Evolutionary conservation across 2,797 vertebrate genomes (phyloP), one percentile per base, ranked within the genome.

Genomic region (Poecilia picta): DNA sequence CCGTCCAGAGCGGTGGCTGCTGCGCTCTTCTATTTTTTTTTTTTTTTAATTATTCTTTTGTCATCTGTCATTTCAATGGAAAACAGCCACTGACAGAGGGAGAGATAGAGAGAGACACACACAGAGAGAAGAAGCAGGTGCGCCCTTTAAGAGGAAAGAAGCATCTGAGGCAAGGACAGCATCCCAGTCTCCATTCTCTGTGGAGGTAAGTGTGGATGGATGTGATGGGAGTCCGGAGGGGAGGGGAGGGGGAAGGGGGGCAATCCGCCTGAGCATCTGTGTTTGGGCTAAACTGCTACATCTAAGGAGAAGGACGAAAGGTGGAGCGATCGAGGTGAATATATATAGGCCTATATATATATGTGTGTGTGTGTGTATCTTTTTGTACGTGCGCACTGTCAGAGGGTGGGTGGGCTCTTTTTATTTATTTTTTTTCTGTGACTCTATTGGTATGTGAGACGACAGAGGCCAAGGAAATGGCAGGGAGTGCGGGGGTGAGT

Each of bases 131-230:
- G 89, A 88, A 83, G 89, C 89, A 91, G 91, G 92, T 93, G 89
- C 87, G 88, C 87, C 93, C 91, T 94, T 91, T 90, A 91, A 90
- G 89, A 88, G 90, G 79, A 85, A 79, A 87, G 82, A 86, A 91
- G 89, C 89, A 88, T 89, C 90, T 87, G 92, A 93, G 84, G 89
- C 89, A 93, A 94, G 91, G 93, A 91, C 93, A 91, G 87, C 92
- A 92, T 93, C 92, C 82, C 12, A 81, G 86, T 89, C 91, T 94
- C 90, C 93, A 94, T 95, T 93, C 91, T 93, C 91, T 84, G 74
- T 90, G 85, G 92, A 95, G 96, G 96, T 96, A 94, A 95, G 92
- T 88, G 85, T 90, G 87, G 88, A 87, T 83, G 84, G 79, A 85
- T 74, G 73, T 79, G 81, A 81, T 45, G 33, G 73, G 81, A 85